Evolutionary conservation across 2,888 invertebrate genomes (phyloP).

Genomic region (Tetramorium bicarinatum): DNA sequence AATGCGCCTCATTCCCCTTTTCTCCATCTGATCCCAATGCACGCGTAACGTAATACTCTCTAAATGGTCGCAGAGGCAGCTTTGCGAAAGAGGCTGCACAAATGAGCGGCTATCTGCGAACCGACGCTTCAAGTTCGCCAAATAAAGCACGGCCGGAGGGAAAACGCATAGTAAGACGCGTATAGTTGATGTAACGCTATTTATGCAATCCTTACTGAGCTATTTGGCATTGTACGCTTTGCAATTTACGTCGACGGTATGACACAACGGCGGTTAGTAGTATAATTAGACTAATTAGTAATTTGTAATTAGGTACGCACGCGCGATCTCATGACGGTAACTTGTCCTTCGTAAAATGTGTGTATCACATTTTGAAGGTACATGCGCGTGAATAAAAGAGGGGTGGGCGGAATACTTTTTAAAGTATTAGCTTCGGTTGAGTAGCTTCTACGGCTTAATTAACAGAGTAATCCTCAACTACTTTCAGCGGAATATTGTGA

Average conservation of each 20-base stretch:
- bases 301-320: slow-evolving; percentile 15
- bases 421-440: neutral
- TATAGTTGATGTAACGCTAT: slow-evolving; percentile 21
- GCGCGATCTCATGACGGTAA: neutral
- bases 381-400: neutral
- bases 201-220: slow-evolving; percentile 39
- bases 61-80: slow-evolving; percentile 26
- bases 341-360: neutral
- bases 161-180: slow-evolving; percentile 23
- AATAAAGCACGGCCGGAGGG: slow-evolving; percentile 34
- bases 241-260: slow-evolving; percentile 9
- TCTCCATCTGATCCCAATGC: slow-evolving; percentile 14
- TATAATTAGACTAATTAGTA: slow-evolving; percentile 24
- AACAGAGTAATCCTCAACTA: neutral
- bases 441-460: slow-evolving; percentile 17
- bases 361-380: neutral
- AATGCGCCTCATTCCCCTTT: neutral
- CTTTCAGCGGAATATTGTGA: neutral
- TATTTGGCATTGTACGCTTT: slow-evolving; percentile 26
- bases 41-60: slow-evolving; percentile 37
- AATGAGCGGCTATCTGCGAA: slow-evolving; percentile 27
- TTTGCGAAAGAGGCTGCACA: slow-evolving; percentile 27
- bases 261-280: neutral
- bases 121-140: slow-evolving; percentile 23
- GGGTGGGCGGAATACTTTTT: neutral